phyloP scores from a whole-genome alignment of 1,140 invertebrate species.

The Oedothorax gibbosus region DNA sequence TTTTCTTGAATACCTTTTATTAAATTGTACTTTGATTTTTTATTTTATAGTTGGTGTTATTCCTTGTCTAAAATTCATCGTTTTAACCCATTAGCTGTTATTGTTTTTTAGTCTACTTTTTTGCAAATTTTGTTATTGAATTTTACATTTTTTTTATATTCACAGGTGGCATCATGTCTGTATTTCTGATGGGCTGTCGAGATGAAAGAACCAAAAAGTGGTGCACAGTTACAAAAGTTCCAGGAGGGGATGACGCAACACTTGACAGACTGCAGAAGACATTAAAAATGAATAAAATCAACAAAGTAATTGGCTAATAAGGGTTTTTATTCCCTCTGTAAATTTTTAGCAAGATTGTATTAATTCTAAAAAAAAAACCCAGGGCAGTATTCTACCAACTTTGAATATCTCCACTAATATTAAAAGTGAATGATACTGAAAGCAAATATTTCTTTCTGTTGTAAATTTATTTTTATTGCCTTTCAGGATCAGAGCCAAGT shows the following conservation, averaged over 20 bases:
- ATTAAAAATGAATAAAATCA: slow-evolving; percentile 85
- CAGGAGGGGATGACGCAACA: slow-evolving; percentile 88
- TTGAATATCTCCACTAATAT: no score
- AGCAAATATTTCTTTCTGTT: no score
- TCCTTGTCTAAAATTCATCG: no score
- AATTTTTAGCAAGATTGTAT: no score
- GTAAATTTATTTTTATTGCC: not conserved
- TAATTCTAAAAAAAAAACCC: no score
- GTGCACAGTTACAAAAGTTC: slow-evolving; percentile 72
- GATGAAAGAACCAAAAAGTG: slow-evolving; percentile 74
- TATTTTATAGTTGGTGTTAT: no score
- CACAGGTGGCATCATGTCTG: slow-evolving; percentile 87
- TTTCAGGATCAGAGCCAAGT: slow-evolving; percentile 74
- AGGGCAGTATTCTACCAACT: no score
- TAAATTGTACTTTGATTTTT: no score
- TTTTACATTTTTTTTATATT: slow-evolving; percentile 19
- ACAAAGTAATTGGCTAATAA: slow-evolving; percentile 68
- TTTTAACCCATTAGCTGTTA: not conserved
- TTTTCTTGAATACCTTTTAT: no score
- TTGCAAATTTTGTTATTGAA: not conserved
- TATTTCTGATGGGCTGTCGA: slow-evolving; percentile 92
- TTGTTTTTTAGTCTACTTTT: not conserved
- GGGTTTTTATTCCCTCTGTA: no score
- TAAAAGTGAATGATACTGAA: no score
- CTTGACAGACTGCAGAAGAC: slow-evolving; percentile 81